Conservation (phyloP, 2,797 vertebrate genomes). For the Tokudaia muenninki region DNA sequence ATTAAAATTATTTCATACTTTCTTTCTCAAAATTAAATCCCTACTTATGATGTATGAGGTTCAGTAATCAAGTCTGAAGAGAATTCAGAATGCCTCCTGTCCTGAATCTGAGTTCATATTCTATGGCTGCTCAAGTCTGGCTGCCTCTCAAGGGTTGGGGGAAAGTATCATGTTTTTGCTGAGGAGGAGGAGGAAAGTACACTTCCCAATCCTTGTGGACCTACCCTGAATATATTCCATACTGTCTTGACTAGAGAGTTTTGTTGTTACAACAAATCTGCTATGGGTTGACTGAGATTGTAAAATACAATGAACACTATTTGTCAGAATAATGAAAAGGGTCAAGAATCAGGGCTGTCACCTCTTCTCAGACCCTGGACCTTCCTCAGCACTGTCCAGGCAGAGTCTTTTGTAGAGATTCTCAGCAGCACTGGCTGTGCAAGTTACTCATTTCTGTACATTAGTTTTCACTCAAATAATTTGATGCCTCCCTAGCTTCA, state of each 20-base stretch:
- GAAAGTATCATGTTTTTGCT: neutral
- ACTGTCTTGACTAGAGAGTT: neutral
- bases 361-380: neutral
- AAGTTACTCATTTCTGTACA: conserved; percentile 27
- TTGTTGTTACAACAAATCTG: neutral
- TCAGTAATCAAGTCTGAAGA: neutral
- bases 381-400: neutral
- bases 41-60: neutral
- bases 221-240: neutral
- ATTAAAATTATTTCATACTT: conserved; percentile 22
- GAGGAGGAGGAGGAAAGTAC: neutral
- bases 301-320: conserved; percentile 31
- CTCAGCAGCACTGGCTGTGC: neutral
- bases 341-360: neutral
- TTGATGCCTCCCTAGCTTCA: neutral
- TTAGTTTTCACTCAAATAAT: conserved; percentile 1
- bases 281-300: neutral
- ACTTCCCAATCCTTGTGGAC: neutral
- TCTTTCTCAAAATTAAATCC: conserved; percentile 12
- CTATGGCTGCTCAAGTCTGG: neutral
- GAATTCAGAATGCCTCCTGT: neutral
- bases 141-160: neutral
- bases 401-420: conserved; percentile 9
- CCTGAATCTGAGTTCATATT: neutral
- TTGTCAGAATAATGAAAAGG: conserved; percentile 20